Conservation (phyloP, 1,140 invertebrate genomes). For the Hycleus phaleratus region DNA sequence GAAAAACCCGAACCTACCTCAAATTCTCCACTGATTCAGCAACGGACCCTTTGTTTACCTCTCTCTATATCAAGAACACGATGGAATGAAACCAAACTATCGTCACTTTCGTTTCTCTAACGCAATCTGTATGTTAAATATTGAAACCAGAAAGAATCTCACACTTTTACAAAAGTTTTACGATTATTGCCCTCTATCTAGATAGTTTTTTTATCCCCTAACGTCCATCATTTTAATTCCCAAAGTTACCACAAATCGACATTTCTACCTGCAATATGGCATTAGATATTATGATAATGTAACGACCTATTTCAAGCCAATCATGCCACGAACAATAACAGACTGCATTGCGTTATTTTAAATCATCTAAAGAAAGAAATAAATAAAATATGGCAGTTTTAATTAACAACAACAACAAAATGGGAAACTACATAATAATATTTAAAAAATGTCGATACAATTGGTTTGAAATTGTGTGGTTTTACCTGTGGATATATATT, state of each 20-base stretch:
- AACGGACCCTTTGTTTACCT: no score
- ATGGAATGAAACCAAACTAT: no score
- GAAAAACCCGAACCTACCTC: no score
- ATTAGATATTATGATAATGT: constrained; percentile 30
- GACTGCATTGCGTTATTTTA: constrained; percentile 17
- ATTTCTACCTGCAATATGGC: constrained; percentile 24
- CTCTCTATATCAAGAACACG: no score
- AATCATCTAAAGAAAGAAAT: background rate
- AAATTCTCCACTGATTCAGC: no score
- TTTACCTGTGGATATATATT: constrained; percentile 7
- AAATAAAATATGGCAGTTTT: background rate
- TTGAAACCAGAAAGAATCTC: constrained; percentile 6
- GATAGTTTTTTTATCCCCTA: no score
- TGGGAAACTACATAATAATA: background rate
- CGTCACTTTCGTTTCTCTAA: no score
- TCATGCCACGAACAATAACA: constrained; percentile 22
- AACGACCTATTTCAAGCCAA: constrained; percentile 29
- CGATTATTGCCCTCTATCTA: constrained; percentile 1
- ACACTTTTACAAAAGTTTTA: constrained; percentile 12
- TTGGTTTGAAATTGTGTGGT: background rate
- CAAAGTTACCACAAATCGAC: constrained; percentile 10
- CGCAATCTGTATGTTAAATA: no score
- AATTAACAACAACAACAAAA: background rate
- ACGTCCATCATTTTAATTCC: constrained; percentile 2
- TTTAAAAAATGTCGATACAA: background rate